Conservation (phyloP, 2,113 vertebrate genomes). For the Pogonocichla stellata region DNA sequence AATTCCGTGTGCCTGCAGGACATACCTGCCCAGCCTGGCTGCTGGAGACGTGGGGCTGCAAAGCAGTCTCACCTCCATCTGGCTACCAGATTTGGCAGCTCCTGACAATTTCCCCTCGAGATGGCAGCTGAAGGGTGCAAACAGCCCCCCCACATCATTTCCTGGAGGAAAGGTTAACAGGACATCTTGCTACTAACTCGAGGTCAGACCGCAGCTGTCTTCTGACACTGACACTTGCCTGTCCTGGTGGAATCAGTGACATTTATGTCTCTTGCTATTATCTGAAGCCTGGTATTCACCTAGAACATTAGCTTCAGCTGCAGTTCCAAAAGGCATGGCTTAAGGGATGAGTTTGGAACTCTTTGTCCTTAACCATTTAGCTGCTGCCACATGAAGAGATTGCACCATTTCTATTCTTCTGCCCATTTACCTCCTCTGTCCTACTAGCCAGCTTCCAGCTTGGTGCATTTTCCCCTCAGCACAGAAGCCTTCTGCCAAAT, state of each 20-base stretch:
- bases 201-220: background rate
- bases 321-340: background rate
- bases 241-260: background rate
- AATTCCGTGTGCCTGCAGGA: background rate
- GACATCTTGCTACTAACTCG: background rate
- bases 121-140: background rate
- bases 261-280: background rate
- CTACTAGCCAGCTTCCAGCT: background rate
- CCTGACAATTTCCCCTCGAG: background rate
- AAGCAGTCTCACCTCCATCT: background rate
- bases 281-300: background rate
- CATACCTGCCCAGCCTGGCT: background rate
- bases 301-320: background rate
- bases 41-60: background rate
- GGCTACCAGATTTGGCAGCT: background rate
- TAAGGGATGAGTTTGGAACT: background rate
- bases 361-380: background rate
- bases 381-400: background rate
- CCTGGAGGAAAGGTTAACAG: background rate
- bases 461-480: background rate
- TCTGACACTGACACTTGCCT: background rate
- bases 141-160: background rate
- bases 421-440: background rate
- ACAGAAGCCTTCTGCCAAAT: background rate
- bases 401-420: background rate